These are phyloP conservation scores for Thereva nobilitata DNA, from an alignment of 2,888 invertebrate genomes.

Conservation along the genomic window DNA sequence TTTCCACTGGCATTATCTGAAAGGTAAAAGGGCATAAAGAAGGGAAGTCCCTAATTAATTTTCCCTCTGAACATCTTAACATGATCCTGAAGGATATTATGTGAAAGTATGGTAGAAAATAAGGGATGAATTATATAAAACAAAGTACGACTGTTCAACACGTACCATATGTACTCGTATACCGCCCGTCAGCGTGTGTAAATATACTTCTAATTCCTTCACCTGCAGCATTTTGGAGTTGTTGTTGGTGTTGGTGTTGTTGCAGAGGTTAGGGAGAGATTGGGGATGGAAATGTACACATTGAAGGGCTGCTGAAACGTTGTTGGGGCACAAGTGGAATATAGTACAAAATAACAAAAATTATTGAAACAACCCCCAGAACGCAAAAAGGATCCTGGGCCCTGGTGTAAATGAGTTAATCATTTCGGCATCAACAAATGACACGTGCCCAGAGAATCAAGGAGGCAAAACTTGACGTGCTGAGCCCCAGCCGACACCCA, in stretches of 20 bases:
- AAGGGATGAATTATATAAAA: constrained; percentile 5
- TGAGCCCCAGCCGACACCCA: constrained; percentile 11
- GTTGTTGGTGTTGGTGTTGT: no score
- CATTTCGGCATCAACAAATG: constrained; percentile 40
- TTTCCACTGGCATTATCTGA: no score
- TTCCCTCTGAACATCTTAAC: constrained; percentile 36
- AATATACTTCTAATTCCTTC: no score
- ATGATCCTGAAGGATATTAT: constrained; percentile 15
- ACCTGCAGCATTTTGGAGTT: no score
- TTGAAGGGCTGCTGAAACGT: no score
- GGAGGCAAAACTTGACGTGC: constrained; percentile 20
- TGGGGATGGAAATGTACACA: not conserved
- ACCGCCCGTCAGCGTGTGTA: not conserved
- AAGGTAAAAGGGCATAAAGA: constrained; percentile 29
- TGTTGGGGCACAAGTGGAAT: not conserved
- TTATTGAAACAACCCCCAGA: not conserved
- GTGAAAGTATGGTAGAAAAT: not conserved
- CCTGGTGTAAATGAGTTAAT: constrained; percentile 38
- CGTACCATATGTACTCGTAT: constrained; percentile 15
- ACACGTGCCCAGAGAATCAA: constrained; percentile 35
- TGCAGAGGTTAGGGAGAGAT: not conserved
- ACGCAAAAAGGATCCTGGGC: constrained; percentile 5
- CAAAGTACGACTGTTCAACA: constrained; percentile 15
- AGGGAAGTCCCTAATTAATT: constrained; percentile 38
- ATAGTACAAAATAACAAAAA: constrained; percentile 17